Evolutionary conservation across 2,797 vertebrate genomes (phyloP).

Genomic region (Philypnodon macrostomus): DNA sequence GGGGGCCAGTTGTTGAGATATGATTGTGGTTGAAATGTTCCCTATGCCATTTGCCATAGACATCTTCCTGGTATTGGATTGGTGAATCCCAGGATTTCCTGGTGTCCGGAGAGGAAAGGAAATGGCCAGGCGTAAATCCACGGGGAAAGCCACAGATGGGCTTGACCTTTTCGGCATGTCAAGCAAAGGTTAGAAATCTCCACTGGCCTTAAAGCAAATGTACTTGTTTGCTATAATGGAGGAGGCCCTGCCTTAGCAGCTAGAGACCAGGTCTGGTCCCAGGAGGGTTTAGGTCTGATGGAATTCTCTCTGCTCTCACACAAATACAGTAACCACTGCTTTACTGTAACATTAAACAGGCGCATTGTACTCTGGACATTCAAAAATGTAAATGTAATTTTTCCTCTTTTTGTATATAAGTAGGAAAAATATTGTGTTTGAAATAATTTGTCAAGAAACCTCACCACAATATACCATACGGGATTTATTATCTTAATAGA

Average conservation of each 20-base stretch:
- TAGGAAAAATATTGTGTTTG: too few species aligned
- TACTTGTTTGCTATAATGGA: conserved; percentile 80
- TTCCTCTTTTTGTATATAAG: too few species aligned
- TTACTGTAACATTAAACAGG: conserved; percentile 28
- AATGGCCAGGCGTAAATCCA: conserved; percentile 63
- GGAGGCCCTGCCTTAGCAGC: conserved; percentile 63
- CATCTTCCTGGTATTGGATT: conserved; percentile 9
- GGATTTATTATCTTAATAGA: too few species aligned
- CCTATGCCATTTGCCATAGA: conserved; percentile 1
- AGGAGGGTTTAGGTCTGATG: conserved; percentile 54
- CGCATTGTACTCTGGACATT: conserved; percentile 12
- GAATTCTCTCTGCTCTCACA: conserved; percentile 51
- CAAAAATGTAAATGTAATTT: not conserved
- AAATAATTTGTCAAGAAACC: too few species aligned
- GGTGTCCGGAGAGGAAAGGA: conserved; percentile 38
- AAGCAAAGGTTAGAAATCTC: conserved; percentile 85
- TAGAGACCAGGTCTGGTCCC: conserved; percentile 64
- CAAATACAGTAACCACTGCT: conserved; percentile 22
- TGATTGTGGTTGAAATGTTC: conserved; percentile 11
- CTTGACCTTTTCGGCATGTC: conserved; percentile 80
- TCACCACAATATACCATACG: too few species aligned
- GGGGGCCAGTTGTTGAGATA: not conserved
- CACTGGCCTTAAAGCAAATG: conserved; percentile 81
- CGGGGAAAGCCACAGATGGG: conserved; percentile 62
- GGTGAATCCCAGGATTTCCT: conserved; percentile 23